These are phyloP conservation scores for Microtus ochrogaster DNA, from an alignment of 2,113 vertebrate species.

Conservation along the genomic window DNA sequence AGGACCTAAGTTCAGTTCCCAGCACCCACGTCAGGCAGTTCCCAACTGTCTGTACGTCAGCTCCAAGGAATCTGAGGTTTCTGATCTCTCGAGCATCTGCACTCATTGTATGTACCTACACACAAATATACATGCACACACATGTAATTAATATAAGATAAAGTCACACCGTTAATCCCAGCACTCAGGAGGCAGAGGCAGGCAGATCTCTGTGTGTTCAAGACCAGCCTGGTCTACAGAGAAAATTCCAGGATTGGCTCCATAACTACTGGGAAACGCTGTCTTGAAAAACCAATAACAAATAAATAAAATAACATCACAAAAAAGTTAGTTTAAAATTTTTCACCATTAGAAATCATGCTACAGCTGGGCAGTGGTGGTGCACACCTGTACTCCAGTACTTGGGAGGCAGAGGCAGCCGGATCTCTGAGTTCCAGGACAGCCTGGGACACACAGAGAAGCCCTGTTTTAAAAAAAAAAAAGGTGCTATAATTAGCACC, in stretches of 20 bases:
- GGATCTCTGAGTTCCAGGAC: background rate
- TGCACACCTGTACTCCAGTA: background rate
- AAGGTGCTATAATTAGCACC: background rate
- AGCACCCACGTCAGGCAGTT: background rate
- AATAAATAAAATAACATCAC: background rate
- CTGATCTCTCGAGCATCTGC: background rate
- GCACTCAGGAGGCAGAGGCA: too few species aligned
- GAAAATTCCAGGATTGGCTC: too few species aligned
- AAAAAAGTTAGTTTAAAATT: background rate
- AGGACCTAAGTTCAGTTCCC: too few species aligned
- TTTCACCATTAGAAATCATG: conserved; percentile 41
- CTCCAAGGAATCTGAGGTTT: background rate
- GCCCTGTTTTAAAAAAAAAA: background rate
- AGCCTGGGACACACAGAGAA: background rate
- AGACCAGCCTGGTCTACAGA: too few species aligned
- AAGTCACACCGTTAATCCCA: background rate
- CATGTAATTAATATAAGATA: background rate
- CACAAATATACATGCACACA: background rate
- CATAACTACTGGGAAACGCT: too few species aligned
- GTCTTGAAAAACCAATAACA: too few species aligned
- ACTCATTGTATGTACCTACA: background rate
- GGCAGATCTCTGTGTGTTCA: too few species aligned
- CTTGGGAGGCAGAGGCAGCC: background rate
- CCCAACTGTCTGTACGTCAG: background rate
- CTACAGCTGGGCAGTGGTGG: background rate